phyloP scores from a whole-genome alignment of 2,113 vertebrate species.

The Phoenicopterus ruber region DNA sequence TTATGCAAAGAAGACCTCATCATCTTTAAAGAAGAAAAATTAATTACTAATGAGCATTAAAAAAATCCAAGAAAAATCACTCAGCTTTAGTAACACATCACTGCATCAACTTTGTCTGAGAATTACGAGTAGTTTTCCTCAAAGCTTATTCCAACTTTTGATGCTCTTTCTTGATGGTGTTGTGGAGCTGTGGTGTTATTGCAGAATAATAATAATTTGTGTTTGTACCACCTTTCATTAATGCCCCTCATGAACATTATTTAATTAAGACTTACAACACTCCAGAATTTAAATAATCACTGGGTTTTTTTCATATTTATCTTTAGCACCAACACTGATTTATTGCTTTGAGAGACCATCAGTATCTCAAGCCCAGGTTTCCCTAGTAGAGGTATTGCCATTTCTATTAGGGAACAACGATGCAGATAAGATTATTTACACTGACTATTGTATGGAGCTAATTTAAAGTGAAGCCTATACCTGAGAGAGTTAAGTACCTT shows the following conservation, averaged over 20 bases:
- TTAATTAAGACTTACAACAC: neutral
- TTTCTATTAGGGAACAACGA: neutral
- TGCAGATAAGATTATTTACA: neutral
- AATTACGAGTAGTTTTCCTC: slow-evolving; percentile 44
- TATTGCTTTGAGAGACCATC: neutral
- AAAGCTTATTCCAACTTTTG: slow-evolving; percentile 18
- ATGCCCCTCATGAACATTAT: neutral
- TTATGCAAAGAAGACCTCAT: slow-evolving; percentile 50
- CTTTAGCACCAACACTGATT: neutral
- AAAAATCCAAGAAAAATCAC: slow-evolving; percentile 55
- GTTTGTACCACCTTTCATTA: neutral
- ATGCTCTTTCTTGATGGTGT: neutral
- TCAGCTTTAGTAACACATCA: slow-evolving; percentile 63
- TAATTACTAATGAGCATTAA: slow-evolving; percentile 67
- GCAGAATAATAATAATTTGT: neutral
- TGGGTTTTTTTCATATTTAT: neutral
- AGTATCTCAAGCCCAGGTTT: neutral
- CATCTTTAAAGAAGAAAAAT: slow-evolving; percentile 30
- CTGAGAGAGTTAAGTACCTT: neutral
- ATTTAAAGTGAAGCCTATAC: neutral
- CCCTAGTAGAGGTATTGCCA: neutral
- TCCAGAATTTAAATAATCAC: neutral
- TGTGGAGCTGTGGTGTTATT: neutral
- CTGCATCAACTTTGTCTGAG: slow-evolving; percentile 62
- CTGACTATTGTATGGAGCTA: neutral